Conservation (phyloP, 2,888 invertebrate species). For the Nomada ruficornis region DNA sequence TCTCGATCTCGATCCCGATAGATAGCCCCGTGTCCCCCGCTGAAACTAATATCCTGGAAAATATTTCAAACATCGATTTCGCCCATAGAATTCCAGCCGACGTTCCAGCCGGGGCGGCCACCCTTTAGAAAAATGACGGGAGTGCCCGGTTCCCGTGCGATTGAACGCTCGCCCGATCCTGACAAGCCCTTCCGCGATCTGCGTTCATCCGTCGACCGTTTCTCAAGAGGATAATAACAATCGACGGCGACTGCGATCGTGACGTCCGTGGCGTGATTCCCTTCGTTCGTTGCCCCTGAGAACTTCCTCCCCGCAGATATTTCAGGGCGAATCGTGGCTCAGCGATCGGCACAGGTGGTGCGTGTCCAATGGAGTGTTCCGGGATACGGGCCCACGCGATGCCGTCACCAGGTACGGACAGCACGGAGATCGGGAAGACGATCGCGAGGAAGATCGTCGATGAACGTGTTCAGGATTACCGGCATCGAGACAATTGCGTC, state of each 20-base stretch:
- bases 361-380: constrained; percentile 45
- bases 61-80: constrained; percentile 68
- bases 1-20: constrained; percentile 34
- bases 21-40: constrained; percentile 2
- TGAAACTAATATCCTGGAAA: constrained; percentile 68
- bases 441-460: constrained; percentile 42
- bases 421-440: constrained; percentile 53
- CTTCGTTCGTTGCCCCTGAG: neutral
- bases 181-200: constrained; percentile 42
- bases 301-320: neutral
- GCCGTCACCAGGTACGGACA: constrained; percentile 32
- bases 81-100: constrained; percentile 60
- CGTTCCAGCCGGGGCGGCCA: constrained; percentile 56
- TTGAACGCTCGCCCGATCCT: constrained; percentile 49
- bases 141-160: constrained; percentile 38
- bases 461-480: neutral
- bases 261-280: constrained; percentile 18
- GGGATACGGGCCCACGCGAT: constrained; percentile 9
- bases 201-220: constrained; percentile 39
- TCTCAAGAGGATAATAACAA: constrained; percentile 53
- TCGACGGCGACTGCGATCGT: constrained; percentile 47
- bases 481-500: neutral
- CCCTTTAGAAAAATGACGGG: constrained; percentile 64
- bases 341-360: neutral
- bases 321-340: neutral